These are phyloP conservation scores for Anolis carolinensis DNA, from an alignment of 2,113 vertebrate species.

Conservation along the genomic window DNA sequence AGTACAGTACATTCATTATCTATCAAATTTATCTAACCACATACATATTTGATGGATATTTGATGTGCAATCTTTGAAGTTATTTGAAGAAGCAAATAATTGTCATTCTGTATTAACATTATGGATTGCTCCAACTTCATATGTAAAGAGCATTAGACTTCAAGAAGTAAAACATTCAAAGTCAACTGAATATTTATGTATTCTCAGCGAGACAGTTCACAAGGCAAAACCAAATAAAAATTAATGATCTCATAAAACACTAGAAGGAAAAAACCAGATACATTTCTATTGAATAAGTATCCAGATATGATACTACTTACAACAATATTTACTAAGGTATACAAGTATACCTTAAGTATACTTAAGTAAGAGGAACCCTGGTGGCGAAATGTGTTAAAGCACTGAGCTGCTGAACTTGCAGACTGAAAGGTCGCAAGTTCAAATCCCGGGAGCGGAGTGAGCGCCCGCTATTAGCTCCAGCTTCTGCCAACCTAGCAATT, in stretches of 20 bases:
- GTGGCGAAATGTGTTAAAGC: too few relatives aligned
- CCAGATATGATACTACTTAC: background rate
- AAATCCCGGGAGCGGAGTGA: too few relatives aligned
- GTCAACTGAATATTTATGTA: conserved; percentile 34
- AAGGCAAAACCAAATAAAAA: background rate
- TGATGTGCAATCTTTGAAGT: conserved; percentile 40
- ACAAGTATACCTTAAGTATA: too few relatives aligned
- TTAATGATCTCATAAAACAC: conserved; percentile 13
- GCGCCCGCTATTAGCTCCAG: too few relatives aligned
- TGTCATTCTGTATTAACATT: conserved; percentile 40
- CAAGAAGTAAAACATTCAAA: conserved; percentile 49
- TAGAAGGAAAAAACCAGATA: conserved; percentile 13
- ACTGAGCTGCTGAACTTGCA: too few relatives aligned
- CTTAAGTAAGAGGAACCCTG: too few relatives aligned
- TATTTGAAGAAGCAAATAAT: conserved; percentile 36
- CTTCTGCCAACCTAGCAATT: too few relatives aligned
- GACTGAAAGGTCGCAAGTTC: too few relatives aligned
- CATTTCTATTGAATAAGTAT: conserved; percentile 21
- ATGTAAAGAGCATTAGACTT: too few relatives aligned
- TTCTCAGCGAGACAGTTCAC: conserved; percentile 30
- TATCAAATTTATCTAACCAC: conserved; percentile 22
- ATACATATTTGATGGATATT: conserved; percentile 54
- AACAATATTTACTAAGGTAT: background rate
- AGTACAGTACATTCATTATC: conserved; percentile 28
- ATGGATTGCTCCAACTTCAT: conserved; percentile 41